These are phyloP conservation scores for Drosophila sechellia DNA, from an alignment of 1,140 invertebrate species.

Conservation along the genomic window DNA sequence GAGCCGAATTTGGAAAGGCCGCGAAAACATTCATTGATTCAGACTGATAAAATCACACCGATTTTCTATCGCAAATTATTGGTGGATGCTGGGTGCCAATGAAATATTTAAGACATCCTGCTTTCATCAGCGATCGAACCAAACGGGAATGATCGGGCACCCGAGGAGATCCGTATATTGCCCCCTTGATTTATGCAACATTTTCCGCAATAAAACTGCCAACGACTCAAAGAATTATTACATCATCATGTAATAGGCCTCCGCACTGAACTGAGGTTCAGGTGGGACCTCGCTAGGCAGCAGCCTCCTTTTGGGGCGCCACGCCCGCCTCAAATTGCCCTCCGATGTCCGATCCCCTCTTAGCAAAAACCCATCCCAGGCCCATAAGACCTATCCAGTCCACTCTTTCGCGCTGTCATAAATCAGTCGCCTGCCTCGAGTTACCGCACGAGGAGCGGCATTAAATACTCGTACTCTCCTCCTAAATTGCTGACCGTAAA, in stretches of 20 bases:
- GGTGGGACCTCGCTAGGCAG: slow-evolving; percentile 10
- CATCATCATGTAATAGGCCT: slow-evolving; percentile 79
- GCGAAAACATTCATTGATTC: slow-evolving; percentile 3
- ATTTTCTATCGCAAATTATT: slow-evolving; percentile 61
- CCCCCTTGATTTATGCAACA: slow-evolving; percentile 81
- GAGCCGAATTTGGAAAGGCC: slow-evolving; percentile 45
- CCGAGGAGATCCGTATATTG: slow-evolving; percentile 67
- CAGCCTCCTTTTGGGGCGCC: slow-evolving; percentile 49
- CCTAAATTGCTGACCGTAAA: slow-evolving; percentile 66
- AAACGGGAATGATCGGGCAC: slow-evolving; percentile 12
- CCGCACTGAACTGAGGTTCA: slow-evolving; percentile 15
- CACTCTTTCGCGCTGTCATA: slow-evolving; percentile 69
- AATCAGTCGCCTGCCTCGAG: slow-evolving; percentile 65
- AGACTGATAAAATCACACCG: slow-evolving; percentile 23
- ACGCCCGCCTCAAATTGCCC: slow-evolving; percentile 77
- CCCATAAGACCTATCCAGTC: slow-evolving; percentile 20
- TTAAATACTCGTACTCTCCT: slow-evolving; percentile 68
- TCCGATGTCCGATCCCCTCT: slow-evolving; percentile 37
- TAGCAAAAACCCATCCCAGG: background rate
- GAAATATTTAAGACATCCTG: slow-evolving; percentile 70
- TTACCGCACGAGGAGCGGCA: slow-evolving; percentile 33
- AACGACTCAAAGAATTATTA: slow-evolving; percentile 77
- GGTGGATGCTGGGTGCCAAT: slow-evolving; percentile 49
- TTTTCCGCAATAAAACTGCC: slow-evolving; percentile 79
- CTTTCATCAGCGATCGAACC: slow-evolving; percentile 34